Conservation (phyloP, 2,113 vertebrate genomes). For the Vanacampus margaritifer region DNA sequence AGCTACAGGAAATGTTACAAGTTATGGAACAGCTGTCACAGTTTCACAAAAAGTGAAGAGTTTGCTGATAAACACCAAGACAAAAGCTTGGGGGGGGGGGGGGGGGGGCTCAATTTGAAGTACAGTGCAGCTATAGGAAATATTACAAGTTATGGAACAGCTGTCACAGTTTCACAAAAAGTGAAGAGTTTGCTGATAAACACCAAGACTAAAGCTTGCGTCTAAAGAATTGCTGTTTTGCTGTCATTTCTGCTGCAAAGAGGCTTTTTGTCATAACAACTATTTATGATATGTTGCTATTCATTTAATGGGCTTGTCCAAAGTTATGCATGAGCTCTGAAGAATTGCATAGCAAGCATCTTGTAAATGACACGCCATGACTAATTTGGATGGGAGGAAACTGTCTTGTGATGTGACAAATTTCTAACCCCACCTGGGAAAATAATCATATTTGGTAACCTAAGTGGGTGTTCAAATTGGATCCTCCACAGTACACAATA, state of each 20-base stretch:
- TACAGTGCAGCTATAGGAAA: neutral
- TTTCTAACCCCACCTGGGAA: neutral
- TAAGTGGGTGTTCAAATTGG: neutral
- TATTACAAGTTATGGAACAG: neutral
- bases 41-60: neutral
- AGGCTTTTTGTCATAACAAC: neutral
- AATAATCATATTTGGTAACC: neutral
- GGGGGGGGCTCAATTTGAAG: slow-evolving; percentile 19
- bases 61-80: neutral
- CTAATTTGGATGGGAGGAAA: neutral
- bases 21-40: slow-evolving; percentile 5
- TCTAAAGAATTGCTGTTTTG: neutral
- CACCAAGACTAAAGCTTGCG: neutral
- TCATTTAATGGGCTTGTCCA: neutral
- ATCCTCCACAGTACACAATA: too few relatives aligned
- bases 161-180: neutral
- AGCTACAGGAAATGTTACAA: neutral
- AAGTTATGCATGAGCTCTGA: neutral
- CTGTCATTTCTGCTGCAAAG: neutral
- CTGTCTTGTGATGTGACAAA: neutral
- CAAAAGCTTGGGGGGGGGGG: too few relatives aligned
- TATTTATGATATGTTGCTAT: neutral
- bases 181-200: neutral
- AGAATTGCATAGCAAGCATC: neutral
- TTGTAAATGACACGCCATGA: neutral